phyloP scores from a whole-genome alignment of 2,797 vertebrate genomes.

The Adelosebastes latens region DNA sequence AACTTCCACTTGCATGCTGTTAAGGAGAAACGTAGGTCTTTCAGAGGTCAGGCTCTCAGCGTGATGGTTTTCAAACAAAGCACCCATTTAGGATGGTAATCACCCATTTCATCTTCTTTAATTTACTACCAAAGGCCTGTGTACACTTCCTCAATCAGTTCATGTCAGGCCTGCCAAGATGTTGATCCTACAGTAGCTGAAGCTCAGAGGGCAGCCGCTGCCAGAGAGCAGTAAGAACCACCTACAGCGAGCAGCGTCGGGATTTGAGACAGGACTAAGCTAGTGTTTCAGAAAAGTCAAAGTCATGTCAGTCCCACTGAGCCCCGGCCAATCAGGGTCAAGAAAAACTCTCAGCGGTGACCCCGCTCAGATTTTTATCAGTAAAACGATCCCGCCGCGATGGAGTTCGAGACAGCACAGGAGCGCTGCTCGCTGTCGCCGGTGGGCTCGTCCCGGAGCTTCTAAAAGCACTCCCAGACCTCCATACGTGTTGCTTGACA shows the following conservation, averaged over 20 bases:
- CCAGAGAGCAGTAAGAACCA: conserved; percentile 45
- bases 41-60: conserved; percentile 28
- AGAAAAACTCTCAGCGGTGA: conserved; percentile 19
- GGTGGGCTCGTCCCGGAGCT: not conserved
- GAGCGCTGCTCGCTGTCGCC: conserved; percentile 5
- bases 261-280: conserved; percentile 55
- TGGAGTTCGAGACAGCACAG: conserved; percentile 16
- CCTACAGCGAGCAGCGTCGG: conserved; percentile 40
- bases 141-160: conserved; percentile 45
- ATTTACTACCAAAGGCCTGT: conserved; percentile 32
- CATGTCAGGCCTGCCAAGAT: conserved; percentile 34
- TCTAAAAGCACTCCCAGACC: conserved; percentile 58
- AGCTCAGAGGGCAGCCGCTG: conserved; percentile 17
- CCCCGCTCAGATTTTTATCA: conserved; percentile 51
- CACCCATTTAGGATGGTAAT: conserved; percentile 50
- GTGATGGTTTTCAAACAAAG: conserved; percentile 46
- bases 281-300: conserved; percentile 43
- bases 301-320: conserved; percentile 16
- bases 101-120: conserved; percentile 38
- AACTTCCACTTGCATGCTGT: not conserved
- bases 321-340: conserved; percentile 10
- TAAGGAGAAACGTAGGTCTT: conserved; percentile 10
- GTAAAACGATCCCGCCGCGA: conserved; percentile 21
- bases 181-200: conserved; percentile 48
- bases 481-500: conserved; percentile 66